phyloP scores from a whole-genome alignment of 1,140 invertebrate species.

The Hyposmocoma kahamanoa region DNA sequence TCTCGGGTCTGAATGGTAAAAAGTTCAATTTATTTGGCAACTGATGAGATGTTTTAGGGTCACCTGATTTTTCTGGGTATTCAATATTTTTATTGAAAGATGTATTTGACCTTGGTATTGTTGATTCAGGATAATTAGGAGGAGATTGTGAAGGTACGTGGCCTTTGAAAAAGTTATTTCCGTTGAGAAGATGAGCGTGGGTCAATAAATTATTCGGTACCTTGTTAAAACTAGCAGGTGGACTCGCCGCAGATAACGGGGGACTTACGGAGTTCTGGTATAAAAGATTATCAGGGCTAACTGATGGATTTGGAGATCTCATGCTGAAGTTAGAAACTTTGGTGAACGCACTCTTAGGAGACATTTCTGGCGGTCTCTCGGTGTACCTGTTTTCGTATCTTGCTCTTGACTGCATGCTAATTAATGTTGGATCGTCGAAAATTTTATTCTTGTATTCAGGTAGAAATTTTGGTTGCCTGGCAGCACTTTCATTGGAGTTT shows the following conservation, averaged over 20 bases:
- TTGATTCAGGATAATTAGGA: conserved; percentile 63
- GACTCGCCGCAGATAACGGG: conserved; percentile 73
- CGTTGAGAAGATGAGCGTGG: conserved; percentile 67
- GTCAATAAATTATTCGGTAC: conserved; percentile 50
- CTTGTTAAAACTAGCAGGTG: conserved; percentile 64
- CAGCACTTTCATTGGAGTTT: conserved; percentile 68
- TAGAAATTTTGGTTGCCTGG: conserved; percentile 56
- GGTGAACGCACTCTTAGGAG: conserved; percentile 83
- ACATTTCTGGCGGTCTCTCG: conserved; percentile 53
- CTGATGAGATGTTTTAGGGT: conserved; percentile 41
- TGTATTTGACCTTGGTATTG: conserved; percentile 27
- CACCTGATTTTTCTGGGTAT: conserved; percentile 39
- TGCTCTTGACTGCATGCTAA: conserved; percentile 69
- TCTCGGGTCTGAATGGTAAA: conserved; percentile 72
- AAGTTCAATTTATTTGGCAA: conserved; percentile 65
- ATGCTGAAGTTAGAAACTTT: conserved; percentile 77
- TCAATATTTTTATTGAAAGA: conserved; percentile 45
- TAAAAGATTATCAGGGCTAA: conserved; percentile 82
- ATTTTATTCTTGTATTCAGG: conserved; percentile 75
- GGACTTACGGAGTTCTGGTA: conserved; percentile 86
- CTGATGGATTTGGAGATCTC: conserved; percentile 78
- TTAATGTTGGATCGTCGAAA: conserved; percentile 75
- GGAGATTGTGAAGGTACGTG: conserved; percentile 66
- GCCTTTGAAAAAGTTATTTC: conserved; percentile 73
- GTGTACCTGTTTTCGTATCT: conserved; percentile 61